A percentile compares a stretch with the other conserved stretches of the same genome.
These are phyloP conservation scores for Isurus oxyrinchus DNA, from an alignment of 2,113 vertebrate genomes.

Conservation along the genomic window DNA sequence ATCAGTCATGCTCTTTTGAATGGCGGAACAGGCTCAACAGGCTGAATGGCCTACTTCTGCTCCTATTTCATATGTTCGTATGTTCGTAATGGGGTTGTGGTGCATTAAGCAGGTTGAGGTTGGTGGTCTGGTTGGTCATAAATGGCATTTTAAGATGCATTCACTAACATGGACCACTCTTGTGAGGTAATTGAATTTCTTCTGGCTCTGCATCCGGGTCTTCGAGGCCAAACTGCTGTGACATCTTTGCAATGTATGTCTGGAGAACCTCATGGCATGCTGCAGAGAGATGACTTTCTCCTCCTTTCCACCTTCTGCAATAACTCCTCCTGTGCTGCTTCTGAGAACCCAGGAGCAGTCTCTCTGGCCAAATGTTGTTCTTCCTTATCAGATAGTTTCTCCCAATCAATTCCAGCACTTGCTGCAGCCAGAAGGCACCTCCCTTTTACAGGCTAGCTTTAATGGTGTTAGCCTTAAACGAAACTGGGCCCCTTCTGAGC, in stretches of 20 bases:
- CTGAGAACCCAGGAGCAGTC: neutral
- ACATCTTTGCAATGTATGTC: neutral
- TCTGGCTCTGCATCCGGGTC: neutral
- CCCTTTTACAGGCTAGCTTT: no score
- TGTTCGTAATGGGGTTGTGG: neutral
- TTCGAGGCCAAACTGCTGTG: neutral
- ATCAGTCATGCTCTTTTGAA: no score
- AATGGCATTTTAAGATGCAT: neutral
- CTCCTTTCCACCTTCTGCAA: neutral
- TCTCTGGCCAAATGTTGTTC: neutral
- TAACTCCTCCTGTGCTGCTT: neutral
- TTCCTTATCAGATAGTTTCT: neutral
- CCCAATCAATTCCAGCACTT: no score
- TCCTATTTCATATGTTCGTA: no score
- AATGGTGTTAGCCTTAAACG: no score
- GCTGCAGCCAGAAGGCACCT: no score
- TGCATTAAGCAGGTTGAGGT: neutral
- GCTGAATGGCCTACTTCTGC: no score
- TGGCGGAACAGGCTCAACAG: no score
- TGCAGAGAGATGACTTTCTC: no score
- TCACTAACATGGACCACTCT: no score
- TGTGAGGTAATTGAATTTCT: neutral
- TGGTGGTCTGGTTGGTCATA: neutral
- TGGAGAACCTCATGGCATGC: neutral
- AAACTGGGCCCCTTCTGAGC: neutral